A percentile compares a stretch with the other conserved stretches of the same genome.
phyloP scores from a whole-genome alignment of 2,888 invertebrate species.

The Polymixis lichenea region DNA sequence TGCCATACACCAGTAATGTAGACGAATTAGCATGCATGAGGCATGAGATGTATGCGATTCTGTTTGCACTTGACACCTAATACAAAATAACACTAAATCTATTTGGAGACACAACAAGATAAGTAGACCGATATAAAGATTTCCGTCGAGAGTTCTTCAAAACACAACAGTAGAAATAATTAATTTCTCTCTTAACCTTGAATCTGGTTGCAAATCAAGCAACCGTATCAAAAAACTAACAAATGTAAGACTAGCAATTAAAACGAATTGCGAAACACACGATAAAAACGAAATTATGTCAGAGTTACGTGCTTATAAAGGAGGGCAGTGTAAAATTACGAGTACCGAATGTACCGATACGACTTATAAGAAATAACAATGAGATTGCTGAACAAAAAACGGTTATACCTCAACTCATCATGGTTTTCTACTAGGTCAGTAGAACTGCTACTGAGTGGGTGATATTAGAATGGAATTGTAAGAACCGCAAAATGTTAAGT shows the following conservation, averaged over 20 bases:
- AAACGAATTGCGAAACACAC: constrained; percentile 48
- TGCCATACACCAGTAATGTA: too few relatives aligned
- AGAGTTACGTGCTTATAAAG: constrained; percentile 53
- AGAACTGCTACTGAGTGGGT: constrained; percentile 3
- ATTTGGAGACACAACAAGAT: not conserved
- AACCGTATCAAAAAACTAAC: constrained; percentile 49
- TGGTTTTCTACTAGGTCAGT: constrained; percentile 43
- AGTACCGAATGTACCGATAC: constrained; percentile 43
- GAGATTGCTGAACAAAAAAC: constrained; percentile 36
- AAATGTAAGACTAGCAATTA: constrained; percentile 49
- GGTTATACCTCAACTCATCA: constrained; percentile 42
- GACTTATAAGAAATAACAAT: constrained; percentile 57
- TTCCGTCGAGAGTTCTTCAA: not conserved
- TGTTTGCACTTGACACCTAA: not conserved
- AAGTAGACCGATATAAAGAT: not conserved
- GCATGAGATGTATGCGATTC: not conserved
- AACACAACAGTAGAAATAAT: not conserved
- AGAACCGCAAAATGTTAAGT: not conserved
- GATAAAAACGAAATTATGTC: constrained; percentile 61
- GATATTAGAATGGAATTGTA: constrained; percentile 14
- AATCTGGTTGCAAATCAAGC: constrained; percentile 42
- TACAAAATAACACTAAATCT: not conserved
- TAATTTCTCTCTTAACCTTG: constrained; percentile 11
- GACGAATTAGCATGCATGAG: too few relatives aligned
- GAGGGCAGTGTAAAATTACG: constrained; percentile 47